A percentile compares a stretch with the other conserved stretches of the same genome.
Conservation (phyloP, 2,113 vertebrate genomes). For the Neolamprologus brichardi region DNA sequence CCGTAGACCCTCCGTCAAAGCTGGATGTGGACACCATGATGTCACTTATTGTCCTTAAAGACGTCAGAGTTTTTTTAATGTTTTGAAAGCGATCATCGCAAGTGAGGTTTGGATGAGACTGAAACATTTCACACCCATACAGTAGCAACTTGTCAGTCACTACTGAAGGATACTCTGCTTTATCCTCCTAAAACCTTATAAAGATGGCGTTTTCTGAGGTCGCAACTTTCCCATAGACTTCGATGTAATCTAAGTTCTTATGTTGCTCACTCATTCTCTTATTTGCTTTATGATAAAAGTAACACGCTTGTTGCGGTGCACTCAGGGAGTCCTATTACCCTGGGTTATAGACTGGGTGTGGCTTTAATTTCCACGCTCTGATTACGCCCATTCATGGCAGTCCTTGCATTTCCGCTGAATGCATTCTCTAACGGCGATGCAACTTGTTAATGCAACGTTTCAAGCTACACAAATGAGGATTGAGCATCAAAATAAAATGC, state of each 20-base stretch:
- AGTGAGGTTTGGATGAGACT: rapidly evolving
- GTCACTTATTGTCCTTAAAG: neutral
- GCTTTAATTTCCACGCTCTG: neutral
- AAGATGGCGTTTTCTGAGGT: neutral
- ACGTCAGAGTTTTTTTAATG: neutral
- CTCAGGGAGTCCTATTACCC: neutral
- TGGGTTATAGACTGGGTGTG: neutral
- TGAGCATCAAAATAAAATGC: neutral
- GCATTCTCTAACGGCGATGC: neutral
- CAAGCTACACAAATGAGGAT: neutral
- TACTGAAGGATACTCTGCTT: neutral
- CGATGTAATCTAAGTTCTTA: neutral
- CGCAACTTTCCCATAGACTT: neutral
- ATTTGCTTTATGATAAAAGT: neutral
- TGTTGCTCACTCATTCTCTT: neutral
- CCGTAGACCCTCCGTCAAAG: rapidly evolving
- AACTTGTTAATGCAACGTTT: neutral
- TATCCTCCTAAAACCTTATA: neutral
- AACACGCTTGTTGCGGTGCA: neutral
- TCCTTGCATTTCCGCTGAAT: neutral
- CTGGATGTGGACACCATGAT: neutral
- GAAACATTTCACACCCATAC: neutral
- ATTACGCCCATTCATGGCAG: neutral
- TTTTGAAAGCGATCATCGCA: neutral
- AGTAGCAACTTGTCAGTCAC: neutral